Evolutionary conservation across 1,140 invertebrate species (phyloP), one percentile per base, ranked within the genome.

Genomic region (Lysiphlebus fabarum): DNA sequence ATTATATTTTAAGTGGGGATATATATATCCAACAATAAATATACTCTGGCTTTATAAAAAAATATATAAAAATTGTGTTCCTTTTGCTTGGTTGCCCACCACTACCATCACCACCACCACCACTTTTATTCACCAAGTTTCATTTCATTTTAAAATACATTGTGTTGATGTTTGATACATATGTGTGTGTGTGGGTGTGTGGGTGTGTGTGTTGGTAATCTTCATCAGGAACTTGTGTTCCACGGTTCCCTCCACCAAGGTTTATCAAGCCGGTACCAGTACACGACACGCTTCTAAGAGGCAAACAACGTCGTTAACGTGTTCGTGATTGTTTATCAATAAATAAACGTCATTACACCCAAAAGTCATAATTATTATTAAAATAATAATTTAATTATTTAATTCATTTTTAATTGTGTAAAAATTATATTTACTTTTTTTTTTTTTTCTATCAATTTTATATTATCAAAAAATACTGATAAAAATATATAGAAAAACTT

Each of bases 221-320:
- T 26, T 56, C 42, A 41, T 56, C 64, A 58, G 65, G 65, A 64
- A 70, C 67, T 64, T 71, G 67, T 69, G 67, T 64, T 63, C 65
- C 64, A 17, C 33, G 67, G 60, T 69, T 63, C 66, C 63, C 68
- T 67, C 63, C 58, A 68, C 67, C 64, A 62, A 69, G 61, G 62
- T 61, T 62, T 64, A 66, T 41, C 65, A 61, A 62, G 62, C 64
- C 57, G 60, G 51, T 57, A 67, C 65, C 72, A 75, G 73, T 75
- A 68, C 62, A 71, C 72, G 66, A 73, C 58, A 70, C 71, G 73
- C 73, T 74, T 67, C 70, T 73, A 69, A 61, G 65, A 68, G 58
- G 72, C 70, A 70, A 75, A 65, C 71, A 75, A 68, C 65, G 66
- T 67, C 26, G 61, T 64, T 60, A 59, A 53, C 58, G 67, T 62